Conservation (phyloP, 35 echinoderm and acorn worm genomes). For the Diadema setosum region DNA sequence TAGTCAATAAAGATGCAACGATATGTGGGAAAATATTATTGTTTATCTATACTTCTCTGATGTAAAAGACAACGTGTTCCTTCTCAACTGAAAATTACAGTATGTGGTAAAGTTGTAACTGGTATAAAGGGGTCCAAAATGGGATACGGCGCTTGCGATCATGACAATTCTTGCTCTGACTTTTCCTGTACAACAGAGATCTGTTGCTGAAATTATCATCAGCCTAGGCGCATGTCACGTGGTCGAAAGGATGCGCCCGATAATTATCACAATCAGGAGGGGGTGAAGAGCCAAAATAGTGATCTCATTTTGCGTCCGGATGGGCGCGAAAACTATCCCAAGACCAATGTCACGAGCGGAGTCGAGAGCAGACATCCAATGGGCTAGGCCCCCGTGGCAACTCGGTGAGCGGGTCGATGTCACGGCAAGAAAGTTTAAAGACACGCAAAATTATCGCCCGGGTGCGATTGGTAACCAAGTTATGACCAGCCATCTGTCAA, state of each 20-base stretch:
- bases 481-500: slow-evolving; percentile 4
- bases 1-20: too few relatives aligned
- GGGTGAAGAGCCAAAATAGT: background rate
- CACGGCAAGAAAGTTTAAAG: background rate
- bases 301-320: background rate
- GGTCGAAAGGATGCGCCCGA: background rate
- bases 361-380: background rate
- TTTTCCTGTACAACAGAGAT: too few relatives aligned
- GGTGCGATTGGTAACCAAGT: background rate
- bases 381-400: background rate
- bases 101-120: too few relatives aligned
- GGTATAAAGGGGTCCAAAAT: too few relatives aligned
- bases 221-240: too few relatives aligned
- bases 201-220: too few relatives aligned
- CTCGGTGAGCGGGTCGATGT: background rate
- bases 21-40: too few relatives aligned
- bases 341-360: background rate
- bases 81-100: too few relatives aligned
- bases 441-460: slow-evolving; percentile 13
- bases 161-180: too few relatives aligned
- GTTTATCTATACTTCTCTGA: too few relatives aligned
- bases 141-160: too few relatives aligned
- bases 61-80: too few relatives aligned
- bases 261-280: background rate
- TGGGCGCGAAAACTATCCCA: background rate